Percentiles rank a stretch among this genome's conserved stretches.
Conservation (phyloP, 1,140 invertebrate species). For the Steinernema feltiae region DNA sequence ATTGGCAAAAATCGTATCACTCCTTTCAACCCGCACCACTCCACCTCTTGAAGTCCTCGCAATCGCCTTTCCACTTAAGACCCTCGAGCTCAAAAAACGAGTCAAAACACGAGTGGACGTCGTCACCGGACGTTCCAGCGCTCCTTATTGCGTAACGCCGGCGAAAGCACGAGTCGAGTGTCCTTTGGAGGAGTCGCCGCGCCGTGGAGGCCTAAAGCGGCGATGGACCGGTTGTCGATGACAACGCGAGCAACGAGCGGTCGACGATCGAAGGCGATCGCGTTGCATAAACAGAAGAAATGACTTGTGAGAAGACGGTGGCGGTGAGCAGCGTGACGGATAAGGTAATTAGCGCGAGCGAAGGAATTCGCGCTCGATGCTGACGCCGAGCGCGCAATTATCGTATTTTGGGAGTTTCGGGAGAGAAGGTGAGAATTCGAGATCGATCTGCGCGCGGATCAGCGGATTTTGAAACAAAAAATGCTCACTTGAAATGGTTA, state of each 20-base stretch:
- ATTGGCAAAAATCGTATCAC: too few relatives aligned
- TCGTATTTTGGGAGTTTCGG: not conserved
- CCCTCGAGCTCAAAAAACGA: not conserved
- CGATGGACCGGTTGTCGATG: not conserved
- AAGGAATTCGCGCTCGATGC: constrained; percentile 7
- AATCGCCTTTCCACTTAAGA: too few relatives aligned
- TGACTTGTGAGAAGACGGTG: not conserved
- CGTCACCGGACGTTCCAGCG: not conserved
- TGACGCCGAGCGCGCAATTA: not conserved
- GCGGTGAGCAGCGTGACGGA: not conserved
- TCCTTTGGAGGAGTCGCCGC: not conserved
- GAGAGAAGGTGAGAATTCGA: not conserved
- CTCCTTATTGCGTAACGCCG: not conserved
- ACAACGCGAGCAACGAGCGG: not conserved
- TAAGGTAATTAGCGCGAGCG: constrained; percentile 10
- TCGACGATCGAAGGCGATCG: too few relatives aligned
- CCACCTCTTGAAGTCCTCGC: too few relatives aligned
- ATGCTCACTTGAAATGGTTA: too few relatives aligned
- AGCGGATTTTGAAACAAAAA: not conserved
- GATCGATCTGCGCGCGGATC: not conserved
- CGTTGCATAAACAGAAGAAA: not conserved
- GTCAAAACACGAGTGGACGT: not conserved
- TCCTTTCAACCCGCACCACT: too few relatives aligned
- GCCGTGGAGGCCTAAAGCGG: not conserved
- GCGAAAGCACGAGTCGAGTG: not conserved